Base-by-base conservation (phyloP, 2,888 invertebrate genomes). In the Chymomyza procnemis region DNA sequence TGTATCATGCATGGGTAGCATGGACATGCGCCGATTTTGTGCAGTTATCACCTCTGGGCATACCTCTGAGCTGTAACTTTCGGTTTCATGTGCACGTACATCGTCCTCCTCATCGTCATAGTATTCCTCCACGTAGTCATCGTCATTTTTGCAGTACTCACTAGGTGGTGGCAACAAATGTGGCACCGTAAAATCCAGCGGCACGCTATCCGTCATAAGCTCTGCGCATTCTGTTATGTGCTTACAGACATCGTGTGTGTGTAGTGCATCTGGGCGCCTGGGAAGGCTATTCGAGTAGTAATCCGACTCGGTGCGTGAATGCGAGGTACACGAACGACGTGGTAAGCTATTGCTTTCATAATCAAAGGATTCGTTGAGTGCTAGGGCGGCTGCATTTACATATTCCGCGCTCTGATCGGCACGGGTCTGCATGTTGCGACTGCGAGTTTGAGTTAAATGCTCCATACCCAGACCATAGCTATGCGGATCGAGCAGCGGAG, bases 281-380 rank as follows among this genome's bases (percentile, higher is more conserved):
- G 91, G 91, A 73, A 91, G 73, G 66, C 91, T 91, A 34, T 90
- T 88, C 3, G 90, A 89, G 47, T 87, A 89, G 70, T 88, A 89
- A 58, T 91, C 90, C 18, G 89, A 89, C 46, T 90, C 89, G 47
- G 88, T 77, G 14, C 89, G 88, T 2, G 71, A 78, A 61, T 90
- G 90, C 61, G 90, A 90, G 54, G 88, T 89, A 71, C 91, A 91
- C 2, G 90, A 77, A 1, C 91, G 82, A 0, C 91, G 85, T 0
- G 91, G 91, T 63, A 91, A 76, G 69, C 91, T 91, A 54, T 91
- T 91, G 69, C 90, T 89, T 69, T 91, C 91, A 67, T 90, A 91
- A 52, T 90, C 90, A 62, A 91, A 88, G 50, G 86, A 86, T 60
- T 85, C 88, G 9, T 87, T 85, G 0, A 87, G 71, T 0, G 85